Evolutionary conservation across 2,113 vertebrate genomes (phyloP).

Genomic region (Limnothrissa miodon): DNA sequence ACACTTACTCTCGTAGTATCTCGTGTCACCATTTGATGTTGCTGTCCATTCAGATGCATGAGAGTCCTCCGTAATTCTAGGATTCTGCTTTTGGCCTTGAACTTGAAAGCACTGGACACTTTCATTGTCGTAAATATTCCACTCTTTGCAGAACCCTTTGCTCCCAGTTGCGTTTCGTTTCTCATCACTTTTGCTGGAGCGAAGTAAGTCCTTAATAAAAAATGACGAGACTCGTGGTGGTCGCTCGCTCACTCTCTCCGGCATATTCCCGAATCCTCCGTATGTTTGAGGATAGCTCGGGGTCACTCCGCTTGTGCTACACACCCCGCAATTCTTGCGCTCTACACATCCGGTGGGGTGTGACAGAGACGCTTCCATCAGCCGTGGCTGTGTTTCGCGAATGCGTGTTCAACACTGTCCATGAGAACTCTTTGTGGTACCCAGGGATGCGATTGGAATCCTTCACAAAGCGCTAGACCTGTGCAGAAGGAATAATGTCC

Average conservation of each 20-base stretch:
- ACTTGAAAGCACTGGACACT: conserved; percentile 33
- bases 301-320: not conserved
- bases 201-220: conserved; percentile 83
- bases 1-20: not conserved
- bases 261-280: conserved; percentile 70
- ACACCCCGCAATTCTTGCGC: not conserved
- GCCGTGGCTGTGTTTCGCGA: not conserved
- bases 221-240: conserved; percentile 78
- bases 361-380: conserved; percentile 37
- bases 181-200: conserved; percentile 57
- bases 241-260: conserved; percentile 62
- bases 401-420: conserved; percentile 1
- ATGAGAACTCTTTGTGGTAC: not conserved
- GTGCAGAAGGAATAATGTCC: conserved; percentile 41
- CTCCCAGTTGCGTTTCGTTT: conserved; percentile 41
- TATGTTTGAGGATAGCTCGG: not conserved
- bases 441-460: conserved; percentile 18
- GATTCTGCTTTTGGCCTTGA: conserved; percentile 46
- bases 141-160: conserved; percentile 8
- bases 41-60: not conserved
- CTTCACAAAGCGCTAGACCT: conserved; percentile 48
- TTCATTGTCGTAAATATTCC: not conserved
- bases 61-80: conserved; percentile 53
- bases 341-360: conserved; percentile 50
- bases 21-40: not conserved